Percentiles rank a stretch among this genome's conserved stretches.
Conservation (phyloP, 2,888 invertebrate species). For the Anthophora plumipes region DNA sequence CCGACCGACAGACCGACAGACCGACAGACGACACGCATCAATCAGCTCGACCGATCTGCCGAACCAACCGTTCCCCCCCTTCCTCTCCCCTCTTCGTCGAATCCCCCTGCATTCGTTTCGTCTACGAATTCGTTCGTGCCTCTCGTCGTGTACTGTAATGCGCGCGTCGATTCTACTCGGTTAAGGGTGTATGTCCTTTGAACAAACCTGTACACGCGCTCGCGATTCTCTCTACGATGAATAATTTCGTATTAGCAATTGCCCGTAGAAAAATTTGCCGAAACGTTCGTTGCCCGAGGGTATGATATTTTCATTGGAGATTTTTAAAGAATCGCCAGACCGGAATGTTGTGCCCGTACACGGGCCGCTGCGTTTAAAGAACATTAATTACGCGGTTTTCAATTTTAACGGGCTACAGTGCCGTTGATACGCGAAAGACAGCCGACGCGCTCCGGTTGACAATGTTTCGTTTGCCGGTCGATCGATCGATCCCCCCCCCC, state of each 20-base stretch:
- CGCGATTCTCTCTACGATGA: not conserved
- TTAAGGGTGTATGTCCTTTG: not conserved
- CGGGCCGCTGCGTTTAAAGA: slow-evolving; percentile 10
- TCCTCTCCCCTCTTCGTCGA: not conserved
- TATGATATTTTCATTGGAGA: no score
- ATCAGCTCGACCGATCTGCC: slow-evolving; percentile 73
- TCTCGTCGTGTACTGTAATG: not conserved
- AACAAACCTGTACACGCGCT: not conserved
- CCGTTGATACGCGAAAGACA: slow-evolving; percentile 29
- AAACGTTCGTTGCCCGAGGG: no score
- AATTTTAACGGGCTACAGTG: slow-evolving; percentile 25
- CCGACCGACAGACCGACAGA: slow-evolving; percentile 53
- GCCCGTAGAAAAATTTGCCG: no score
- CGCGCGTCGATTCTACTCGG: no score
- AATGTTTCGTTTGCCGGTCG: slow-evolving; percentile 42
- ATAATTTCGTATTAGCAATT: not conserved
- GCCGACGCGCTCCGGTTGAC: slow-evolving; percentile 40
- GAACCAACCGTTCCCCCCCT: slow-evolving; percentile 35
- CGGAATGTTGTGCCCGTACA: not conserved
- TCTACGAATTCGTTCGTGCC: not conserved
- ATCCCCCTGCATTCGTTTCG: not conserved
- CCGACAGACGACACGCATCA: slow-evolving; percentile 79
- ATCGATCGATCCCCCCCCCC: slow-evolving; percentile 41
- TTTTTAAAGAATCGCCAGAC: no score
- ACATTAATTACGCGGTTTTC: slow-evolving; percentile 42